These are phyloP conservation scores for Dicyrtoma fusca DNA, from an alignment of 2,888 invertebrate genomes.

Conservation along the genomic window DNA sequence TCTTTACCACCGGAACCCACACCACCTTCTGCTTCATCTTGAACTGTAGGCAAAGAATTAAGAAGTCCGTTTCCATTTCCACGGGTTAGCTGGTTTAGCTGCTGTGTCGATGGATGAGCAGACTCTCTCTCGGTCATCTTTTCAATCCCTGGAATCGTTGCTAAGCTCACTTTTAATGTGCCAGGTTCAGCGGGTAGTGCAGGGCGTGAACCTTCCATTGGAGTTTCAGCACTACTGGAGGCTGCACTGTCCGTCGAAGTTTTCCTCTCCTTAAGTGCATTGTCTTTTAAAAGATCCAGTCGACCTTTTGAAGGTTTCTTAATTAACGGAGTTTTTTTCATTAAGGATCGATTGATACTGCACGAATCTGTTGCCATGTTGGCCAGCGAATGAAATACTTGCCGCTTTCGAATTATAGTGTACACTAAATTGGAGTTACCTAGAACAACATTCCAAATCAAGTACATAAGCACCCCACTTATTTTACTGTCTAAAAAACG, in stretches of 20 bases:
- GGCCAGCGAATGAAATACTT: constrained; percentile 96
- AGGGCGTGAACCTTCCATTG: constrained; percentile 80
- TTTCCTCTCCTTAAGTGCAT: constrained; percentile 52
- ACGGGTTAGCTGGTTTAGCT: constrained; percentile 58
- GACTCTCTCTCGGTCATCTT: constrained; percentile 95
- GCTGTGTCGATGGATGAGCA: constrained; percentile 71
- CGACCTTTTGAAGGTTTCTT: constrained; percentile 54
- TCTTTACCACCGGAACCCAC: background rate
- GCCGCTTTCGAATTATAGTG: constrained; percentile 97
- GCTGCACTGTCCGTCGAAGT: constrained; percentile 51
- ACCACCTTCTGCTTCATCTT: background rate
- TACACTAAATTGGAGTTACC: constrained; percentile 98
- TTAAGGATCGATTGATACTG: constrained; percentile 78
- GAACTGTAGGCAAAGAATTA: background rate
- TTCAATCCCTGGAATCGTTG: constrained; percentile 68
- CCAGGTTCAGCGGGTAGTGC: constrained; percentile 82
- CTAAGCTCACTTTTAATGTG: constrained; percentile 54
- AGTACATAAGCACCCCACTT: background rate
- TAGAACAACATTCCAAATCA: constrained; percentile 59
- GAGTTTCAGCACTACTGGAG: constrained; percentile 50
- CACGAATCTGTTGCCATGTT: constrained; percentile 92
- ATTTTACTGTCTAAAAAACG: no score
- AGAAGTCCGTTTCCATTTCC: constrained; percentile 38
- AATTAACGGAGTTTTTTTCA: constrained; percentile 57
- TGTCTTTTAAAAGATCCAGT: constrained; percentile 53